phyloP scores from a whole-genome alignment of 2,888 invertebrate genomes.

The Perizoma flavofasciatum region DNA sequence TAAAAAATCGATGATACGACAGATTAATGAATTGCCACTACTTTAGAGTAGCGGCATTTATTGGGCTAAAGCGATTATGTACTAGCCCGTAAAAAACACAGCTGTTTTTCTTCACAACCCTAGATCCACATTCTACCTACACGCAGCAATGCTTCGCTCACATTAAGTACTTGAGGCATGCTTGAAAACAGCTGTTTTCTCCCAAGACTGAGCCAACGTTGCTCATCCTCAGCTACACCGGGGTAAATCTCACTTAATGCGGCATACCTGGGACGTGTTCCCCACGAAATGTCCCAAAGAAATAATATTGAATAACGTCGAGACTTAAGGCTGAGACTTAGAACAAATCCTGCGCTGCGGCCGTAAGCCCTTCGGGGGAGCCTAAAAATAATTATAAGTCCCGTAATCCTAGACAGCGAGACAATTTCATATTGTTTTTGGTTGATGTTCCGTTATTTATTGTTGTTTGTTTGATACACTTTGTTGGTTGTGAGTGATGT shows the following conservation, averaged over 20 bases:
- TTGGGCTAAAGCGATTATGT: too few species aligned
- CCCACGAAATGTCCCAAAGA: conserved; percentile 49
- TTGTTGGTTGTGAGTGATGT: background rate
- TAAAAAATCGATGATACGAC: too few species aligned
- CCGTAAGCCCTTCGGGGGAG: conserved; percentile 73
- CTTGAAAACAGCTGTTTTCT: too few species aligned
- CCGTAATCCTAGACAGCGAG: conserved; percentile 56
- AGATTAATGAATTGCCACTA: too few species aligned
- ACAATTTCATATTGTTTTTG: conserved; percentile 56
- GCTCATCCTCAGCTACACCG: conserved; percentile 14
- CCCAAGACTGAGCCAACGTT: conserved; percentile 11
- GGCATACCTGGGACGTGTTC: conserved; percentile 60
- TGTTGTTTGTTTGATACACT: conserved; percentile 28
- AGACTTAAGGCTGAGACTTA: conserved; percentile 46
- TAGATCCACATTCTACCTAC: too few species aligned
- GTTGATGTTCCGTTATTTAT: conserved; percentile 28
- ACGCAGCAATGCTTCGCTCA: too few species aligned
- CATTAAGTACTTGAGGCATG: too few species aligned
- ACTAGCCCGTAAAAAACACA: background rate
- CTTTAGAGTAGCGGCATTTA: too few species aligned
- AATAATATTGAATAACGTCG: conserved; percentile 75
- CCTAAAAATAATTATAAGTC: conserved; percentile 65
- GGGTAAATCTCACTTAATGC: conserved; percentile 54
- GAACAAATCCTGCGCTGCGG: conserved; percentile 74
- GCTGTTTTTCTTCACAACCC: conserved; percentile 1